Conservation (phyloP, 2,797 vertebrate species). For the Protonibea diacanthus region DNA sequence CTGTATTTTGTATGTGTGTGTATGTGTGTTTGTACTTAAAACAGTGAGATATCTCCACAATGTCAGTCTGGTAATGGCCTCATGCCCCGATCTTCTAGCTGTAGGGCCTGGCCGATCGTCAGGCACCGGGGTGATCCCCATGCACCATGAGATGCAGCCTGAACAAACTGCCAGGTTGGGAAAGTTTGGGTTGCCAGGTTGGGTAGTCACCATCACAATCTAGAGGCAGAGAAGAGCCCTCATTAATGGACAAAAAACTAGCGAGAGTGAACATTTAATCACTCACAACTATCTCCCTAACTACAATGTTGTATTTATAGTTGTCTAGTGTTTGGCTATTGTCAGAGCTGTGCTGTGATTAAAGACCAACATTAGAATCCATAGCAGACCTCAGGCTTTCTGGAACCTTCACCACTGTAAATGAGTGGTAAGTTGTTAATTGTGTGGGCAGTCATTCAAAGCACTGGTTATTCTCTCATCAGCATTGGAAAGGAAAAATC, state of each 20-base stretch:
- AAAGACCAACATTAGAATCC: slow-evolving; percentile 82
- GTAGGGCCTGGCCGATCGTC: slow-evolving; percentile 44
- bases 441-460: slow-evolving; percentile 80
- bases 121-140: slow-evolving; percentile 56
- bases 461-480: slow-evolving; percentile 68
- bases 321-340: slow-evolving; percentile 67
- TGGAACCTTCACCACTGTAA: slow-evolving; percentile 73
- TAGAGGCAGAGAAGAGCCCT: slow-evolving; percentile 46
- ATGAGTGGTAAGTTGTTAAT: slow-evolving; percentile 79
- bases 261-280: slow-evolving; percentile 48
- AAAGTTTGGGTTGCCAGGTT: slow-evolving; percentile 55
- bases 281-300: slow-evolving; percentile 59
- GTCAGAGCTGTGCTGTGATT: slow-evolving; percentile 76
- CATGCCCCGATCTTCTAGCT: slow-evolving; percentile 49
- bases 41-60: slow-evolving; percentile 23
- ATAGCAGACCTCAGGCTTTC: slow-evolving; percentile 80
- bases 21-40: neutral
- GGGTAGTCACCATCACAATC: slow-evolving; percentile 49
- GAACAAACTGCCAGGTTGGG: slow-evolving; percentile 46
- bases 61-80: slow-evolving; percentile 46
- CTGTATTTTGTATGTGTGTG: neutral
- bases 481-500: slow-evolving; percentile 61
- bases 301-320: slow-evolving; percentile 63
- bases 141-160: slow-evolving; percentile 20
- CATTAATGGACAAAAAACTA: slow-evolving; percentile 59